phyloP scores from a whole-genome alignment of 2,113 vertebrate species.

The Micromys minutus region DNA sequence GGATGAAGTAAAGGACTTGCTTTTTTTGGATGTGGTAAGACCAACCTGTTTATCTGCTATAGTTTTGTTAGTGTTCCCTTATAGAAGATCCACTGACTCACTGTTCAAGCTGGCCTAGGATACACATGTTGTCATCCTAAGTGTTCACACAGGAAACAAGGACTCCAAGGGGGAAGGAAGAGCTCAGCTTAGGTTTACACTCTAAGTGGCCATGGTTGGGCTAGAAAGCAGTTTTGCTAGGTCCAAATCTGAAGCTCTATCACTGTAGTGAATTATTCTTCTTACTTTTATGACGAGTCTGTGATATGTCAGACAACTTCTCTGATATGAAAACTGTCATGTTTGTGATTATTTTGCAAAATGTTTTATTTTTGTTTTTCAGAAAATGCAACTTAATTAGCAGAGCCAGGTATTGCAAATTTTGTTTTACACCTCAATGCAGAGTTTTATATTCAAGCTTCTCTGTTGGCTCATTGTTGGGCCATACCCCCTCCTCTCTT shows the following conservation, averaged over 20 bases:
- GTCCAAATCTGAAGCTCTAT: neutral
- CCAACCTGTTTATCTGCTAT: neutral
- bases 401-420: neutral
- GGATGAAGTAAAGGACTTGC: neutral
- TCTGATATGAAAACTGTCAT: neutral
- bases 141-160: neutral
- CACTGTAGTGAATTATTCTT: neutral
- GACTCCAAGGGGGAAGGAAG: neutral
- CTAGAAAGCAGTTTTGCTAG: neutral
- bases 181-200: rapidly evolving
- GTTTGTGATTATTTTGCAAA: neutral
- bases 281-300: neutral
- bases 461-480: rapidly evolving
- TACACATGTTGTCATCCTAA: neutral
- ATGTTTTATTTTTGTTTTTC: neutral
- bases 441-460: neutral
- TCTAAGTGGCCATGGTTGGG: neutral
- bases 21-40: neutral
- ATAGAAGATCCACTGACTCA: neutral
- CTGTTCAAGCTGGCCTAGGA: neutral
- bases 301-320: neutral
- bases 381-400: neutral
- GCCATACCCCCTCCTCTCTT: too few relatives aligned
- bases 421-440: neutral
- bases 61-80: neutral